Conservation (phyloP, 2,113 vertebrate species). For the Pachycephala philippinensis region DNA sequence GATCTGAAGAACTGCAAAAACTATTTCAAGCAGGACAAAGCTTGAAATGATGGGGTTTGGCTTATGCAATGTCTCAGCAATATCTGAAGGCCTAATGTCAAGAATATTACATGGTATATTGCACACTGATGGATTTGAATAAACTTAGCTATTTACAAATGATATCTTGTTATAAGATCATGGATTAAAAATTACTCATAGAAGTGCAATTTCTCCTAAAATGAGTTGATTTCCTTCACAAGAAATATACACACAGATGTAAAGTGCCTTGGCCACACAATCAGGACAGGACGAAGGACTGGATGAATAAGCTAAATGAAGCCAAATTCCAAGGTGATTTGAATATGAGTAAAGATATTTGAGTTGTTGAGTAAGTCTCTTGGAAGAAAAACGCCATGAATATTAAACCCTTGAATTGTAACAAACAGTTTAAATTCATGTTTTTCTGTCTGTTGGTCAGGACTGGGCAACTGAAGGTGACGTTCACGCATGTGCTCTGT, state of each 20-base stretch:
- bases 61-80: not conserved
- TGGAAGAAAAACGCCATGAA: not conserved
- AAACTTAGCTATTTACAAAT: not conserved
- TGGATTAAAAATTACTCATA: not conserved
- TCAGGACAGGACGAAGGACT: not conserved
- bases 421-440: not conserved
- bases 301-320: not conserved
- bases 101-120: conserved; percentile 6
- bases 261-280: not conserved
- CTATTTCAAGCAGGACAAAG: not conserved
- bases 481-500: not conserved
- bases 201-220: not conserved
- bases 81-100: not conserved
- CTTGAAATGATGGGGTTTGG: not conserved
- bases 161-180: not conserved
- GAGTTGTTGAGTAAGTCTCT: not conserved
- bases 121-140: not conserved
- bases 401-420: not conserved
- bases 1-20: conserved; percentile 29
- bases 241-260: not conserved
- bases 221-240: not conserved
- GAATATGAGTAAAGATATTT: not conserved
- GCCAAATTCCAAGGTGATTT: not conserved
- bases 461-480: not conserved
- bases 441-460: not conserved